Conservation (phyloP, 2,797 vertebrate species). For the Sebastiscus albofasciatus region DNA sequence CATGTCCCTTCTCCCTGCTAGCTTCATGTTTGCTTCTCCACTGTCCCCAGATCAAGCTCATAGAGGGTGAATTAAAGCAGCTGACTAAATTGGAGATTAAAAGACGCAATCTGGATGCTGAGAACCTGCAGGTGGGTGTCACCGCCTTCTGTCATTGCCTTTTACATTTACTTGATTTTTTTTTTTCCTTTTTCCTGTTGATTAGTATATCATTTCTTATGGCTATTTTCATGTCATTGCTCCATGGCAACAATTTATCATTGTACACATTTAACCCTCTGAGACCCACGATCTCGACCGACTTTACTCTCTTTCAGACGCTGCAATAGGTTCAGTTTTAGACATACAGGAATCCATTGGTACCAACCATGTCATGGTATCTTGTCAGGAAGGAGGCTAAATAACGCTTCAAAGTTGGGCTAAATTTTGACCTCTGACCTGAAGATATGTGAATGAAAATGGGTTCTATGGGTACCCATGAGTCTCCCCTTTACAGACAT, state of each 20-base stretch:
- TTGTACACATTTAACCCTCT: background rate
- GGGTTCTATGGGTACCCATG: too few species aligned
- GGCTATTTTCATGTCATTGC: slow-evolving; percentile 45
- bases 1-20: slow-evolving; percentile 36
- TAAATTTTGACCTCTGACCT: too few species aligned
- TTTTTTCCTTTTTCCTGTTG: background rate
- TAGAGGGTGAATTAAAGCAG: slow-evolving; percentile 98
- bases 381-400: too few species aligned
- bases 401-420: too few species aligned
- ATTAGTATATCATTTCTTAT: slow-evolving; percentile 3
- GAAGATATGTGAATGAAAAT: too few species aligned
- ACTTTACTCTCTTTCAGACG: too few species aligned
- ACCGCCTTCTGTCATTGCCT: slow-evolving; percentile 36
- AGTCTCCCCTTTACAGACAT: too few species aligned
- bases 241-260: slow-evolving; percentile 17
- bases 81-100: slow-evolving; percentile 98
- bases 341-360: too few species aligned
- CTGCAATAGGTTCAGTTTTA: too few species aligned
- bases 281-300: too few species aligned
- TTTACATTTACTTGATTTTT: background rate
- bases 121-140: slow-evolving; percentile 94
- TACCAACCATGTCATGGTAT: too few species aligned
- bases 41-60: slow-evolving; percentile 97
- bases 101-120: slow-evolving; percentile 93
- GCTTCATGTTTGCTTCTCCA: slow-evolving; percentile 79